Evolutionary conservation across 2,888 invertebrate species (phyloP).

Genomic region (Podotricha telesiphe): DNA sequence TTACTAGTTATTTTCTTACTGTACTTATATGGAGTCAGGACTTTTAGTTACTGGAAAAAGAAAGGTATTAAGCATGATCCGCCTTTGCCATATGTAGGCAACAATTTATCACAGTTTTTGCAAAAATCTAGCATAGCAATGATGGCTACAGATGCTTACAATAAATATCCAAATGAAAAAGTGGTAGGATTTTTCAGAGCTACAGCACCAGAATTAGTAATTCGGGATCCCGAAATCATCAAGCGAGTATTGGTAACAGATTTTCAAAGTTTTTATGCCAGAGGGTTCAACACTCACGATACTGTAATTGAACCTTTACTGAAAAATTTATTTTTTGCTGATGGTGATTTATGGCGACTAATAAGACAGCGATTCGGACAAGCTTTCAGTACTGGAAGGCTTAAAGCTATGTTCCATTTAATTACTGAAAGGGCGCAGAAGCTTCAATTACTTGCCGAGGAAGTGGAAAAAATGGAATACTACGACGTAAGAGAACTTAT

Average conservation of each 20-base stretch:
- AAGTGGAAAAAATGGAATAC: constrained; percentile 56
- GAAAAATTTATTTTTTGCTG: constrained; percentile 71
- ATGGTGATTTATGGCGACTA: constrained; percentile 72
- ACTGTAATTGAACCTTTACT: constrained; percentile 67
- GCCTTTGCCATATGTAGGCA: constrained; percentile 65
- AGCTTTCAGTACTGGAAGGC: constrained; percentile 70
- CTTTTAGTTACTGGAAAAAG: constrained; percentile 68
- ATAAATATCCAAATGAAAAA: constrained; percentile 67
- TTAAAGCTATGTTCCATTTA: constrained; percentile 74
- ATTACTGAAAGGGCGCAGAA: constrained; percentile 70
- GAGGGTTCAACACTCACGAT: constrained; percentile 66
- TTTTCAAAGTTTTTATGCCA: constrained; percentile 64
- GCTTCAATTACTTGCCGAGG: constrained; percentile 62
- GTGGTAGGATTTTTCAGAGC: constrained; percentile 70
- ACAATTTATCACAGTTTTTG: constrained; percentile 60
- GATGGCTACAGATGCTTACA: constrained; percentile 64
- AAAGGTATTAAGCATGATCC: constrained; percentile 67
- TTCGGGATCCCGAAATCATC: constrained; percentile 69
- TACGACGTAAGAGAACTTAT: constrained; percentile 71
- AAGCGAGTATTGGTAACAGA: constrained; percentile 68
- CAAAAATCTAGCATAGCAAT: constrained; percentile 66
- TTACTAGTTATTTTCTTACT: constrained; percentile 48
- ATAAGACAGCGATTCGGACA: constrained; percentile 71
- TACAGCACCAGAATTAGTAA: constrained; percentile 62
- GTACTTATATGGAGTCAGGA: constrained; percentile 63